Conservation (phyloP, 1,140 invertebrate genomes). For the Zaprionus ornatus region DNA sequence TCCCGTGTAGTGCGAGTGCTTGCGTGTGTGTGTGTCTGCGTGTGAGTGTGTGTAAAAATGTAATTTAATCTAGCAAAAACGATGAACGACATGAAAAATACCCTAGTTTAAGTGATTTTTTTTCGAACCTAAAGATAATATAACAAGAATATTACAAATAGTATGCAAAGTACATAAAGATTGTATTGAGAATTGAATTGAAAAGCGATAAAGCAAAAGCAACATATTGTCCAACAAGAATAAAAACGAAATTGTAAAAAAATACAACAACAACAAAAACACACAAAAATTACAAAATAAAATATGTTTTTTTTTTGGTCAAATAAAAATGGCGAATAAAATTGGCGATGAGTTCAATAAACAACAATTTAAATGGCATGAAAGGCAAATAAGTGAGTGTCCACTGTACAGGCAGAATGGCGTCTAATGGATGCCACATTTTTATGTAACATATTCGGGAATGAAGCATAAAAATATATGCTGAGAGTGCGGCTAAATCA, state of each 20-base stretch:
- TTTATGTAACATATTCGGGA: neutral
- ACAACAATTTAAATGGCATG: slow-evolving; percentile 66
- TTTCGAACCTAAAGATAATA: slow-evolving; percentile 58
- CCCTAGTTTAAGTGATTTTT: slow-evolving; percentile 53
- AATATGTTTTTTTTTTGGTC: slow-evolving; percentile 33
- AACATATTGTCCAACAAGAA: slow-evolving; percentile 75
- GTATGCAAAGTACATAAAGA: slow-evolving; percentile 58
- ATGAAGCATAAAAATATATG: slow-evolving; percentile 43
- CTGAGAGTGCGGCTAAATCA: slow-evolving; percentile 40
- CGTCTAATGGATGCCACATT: neutral
- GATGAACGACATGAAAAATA: slow-evolving; percentile 32
- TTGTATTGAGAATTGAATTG: slow-evolving; percentile 72
- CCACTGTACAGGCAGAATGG: neutral
- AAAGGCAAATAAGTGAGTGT: slow-evolving; percentile 33
- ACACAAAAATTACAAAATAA: slow-evolving; percentile 19
- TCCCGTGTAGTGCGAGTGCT: slow-evolving; percentile 46
- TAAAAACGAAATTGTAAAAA: slow-evolving; percentile 43
- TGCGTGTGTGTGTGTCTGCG: slow-evolving; percentile 20
- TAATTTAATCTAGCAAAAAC: slow-evolving; percentile 73
- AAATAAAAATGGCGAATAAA: slow-evolving; percentile 39
- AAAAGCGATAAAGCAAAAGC: slow-evolving; percentile 42
- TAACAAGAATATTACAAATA: slow-evolving; percentile 60
- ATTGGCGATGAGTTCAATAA: slow-evolving; percentile 59
- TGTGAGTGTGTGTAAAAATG: slow-evolving; percentile 63
- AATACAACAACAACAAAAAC: slow-evolving; percentile 20